These are phyloP conservation scores for Mechanitis messenoides DNA, from an alignment of 2,888 invertebrate species.

Conservation along the genomic window DNA sequence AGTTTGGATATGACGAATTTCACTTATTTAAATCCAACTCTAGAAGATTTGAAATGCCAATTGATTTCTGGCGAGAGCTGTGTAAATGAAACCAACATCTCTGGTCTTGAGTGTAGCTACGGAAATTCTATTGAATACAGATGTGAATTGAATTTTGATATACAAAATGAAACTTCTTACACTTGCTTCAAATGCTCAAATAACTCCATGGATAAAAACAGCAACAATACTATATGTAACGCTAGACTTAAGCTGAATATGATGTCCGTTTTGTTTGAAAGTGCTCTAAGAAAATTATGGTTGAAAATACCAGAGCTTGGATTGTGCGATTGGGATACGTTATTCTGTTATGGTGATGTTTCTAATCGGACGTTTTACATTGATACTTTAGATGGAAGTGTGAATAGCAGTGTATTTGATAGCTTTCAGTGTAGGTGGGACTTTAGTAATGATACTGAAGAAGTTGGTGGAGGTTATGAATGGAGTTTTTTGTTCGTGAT, in stretches of 20 bases:
- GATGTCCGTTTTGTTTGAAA: slow-evolving; percentile 58
- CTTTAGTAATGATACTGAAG: slow-evolving; percentile 46
- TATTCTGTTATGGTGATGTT: slow-evolving; percentile 52
- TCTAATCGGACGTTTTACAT: slow-evolving; percentile 60
- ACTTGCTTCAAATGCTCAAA: slow-evolving; percentile 54
- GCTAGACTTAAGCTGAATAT: slow-evolving; percentile 64
- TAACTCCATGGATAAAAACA: slow-evolving; percentile 43
- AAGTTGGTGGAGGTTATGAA: slow-evolving; percentile 72
- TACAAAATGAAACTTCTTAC: slow-evolving; percentile 70
- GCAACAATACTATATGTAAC: slow-evolving; percentile 59
- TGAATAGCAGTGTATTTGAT: slow-evolving; percentile 40
- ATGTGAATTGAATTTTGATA: slow-evolving; percentile 60
- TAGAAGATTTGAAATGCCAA: slow-evolving; percentile 58
- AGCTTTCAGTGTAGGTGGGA: slow-evolving; percentile 62
- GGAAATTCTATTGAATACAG: slow-evolving; percentile 41
- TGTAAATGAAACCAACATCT: slow-evolving; percentile 35
- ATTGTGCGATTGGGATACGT: slow-evolving; percentile 52
- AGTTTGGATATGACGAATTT: slow-evolving; percentile 55
- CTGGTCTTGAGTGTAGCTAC: slow-evolving; percentile 53
- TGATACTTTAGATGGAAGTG: slow-evolving; percentile 42
- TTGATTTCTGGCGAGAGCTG: slow-evolving; percentile 48
- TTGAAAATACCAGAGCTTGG: slow-evolving; percentile 52
- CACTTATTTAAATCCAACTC: slow-evolving; percentile 47
- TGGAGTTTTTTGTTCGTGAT: slow-evolving; percentile 91
- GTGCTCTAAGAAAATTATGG: slow-evolving; percentile 63